Conservation (phyloP, 1,140 invertebrate species). For the Neuroterus valhalla region DNA sequence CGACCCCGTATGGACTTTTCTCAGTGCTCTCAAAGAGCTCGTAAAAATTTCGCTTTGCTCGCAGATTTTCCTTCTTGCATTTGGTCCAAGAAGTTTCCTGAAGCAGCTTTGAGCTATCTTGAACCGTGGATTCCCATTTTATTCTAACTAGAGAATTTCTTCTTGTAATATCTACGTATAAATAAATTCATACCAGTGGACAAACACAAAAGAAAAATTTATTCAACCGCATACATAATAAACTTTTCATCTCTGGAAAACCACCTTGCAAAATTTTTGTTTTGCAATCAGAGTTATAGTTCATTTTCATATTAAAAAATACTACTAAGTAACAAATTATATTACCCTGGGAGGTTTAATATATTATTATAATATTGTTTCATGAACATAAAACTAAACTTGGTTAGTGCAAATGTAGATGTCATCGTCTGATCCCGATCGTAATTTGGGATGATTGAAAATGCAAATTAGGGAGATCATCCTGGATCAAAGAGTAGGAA, state of each 20-base stretch:
- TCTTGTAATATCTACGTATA: too few species aligned
- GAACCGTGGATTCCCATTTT: neutral
- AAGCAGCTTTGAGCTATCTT: neutral
- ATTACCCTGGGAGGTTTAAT: too few species aligned
- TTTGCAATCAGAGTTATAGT: too few species aligned
- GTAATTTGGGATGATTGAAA: constrained; percentile 51
- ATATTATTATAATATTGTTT: neutral
- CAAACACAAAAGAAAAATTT: too few species aligned
- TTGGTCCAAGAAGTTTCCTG: constrained; percentile 6
- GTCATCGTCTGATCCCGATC: neutral
- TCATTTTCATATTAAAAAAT: too few species aligned
- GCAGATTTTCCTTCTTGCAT: constrained; percentile 12
- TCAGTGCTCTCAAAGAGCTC: neutral
- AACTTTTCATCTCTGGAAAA: too few species aligned
- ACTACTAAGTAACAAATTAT: too few species aligned
- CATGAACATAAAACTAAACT: neutral
- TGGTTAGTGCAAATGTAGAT: neutral
- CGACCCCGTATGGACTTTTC: neutral
- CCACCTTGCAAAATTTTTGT: too few species aligned
- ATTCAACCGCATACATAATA: too few species aligned
- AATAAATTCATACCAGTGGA: too few species aligned
- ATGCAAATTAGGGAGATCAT: constrained; percentile 46
- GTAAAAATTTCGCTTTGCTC: constrained; percentile 17
- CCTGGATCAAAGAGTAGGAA: constrained; percentile 23
- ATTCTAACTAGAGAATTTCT: too few species aligned